Evolutionary conservation across 2,113 vertebrate species (phyloP), one percentile per base, ranked within the genome.

Genomic region (Sigmodon hispidus): DNA sequence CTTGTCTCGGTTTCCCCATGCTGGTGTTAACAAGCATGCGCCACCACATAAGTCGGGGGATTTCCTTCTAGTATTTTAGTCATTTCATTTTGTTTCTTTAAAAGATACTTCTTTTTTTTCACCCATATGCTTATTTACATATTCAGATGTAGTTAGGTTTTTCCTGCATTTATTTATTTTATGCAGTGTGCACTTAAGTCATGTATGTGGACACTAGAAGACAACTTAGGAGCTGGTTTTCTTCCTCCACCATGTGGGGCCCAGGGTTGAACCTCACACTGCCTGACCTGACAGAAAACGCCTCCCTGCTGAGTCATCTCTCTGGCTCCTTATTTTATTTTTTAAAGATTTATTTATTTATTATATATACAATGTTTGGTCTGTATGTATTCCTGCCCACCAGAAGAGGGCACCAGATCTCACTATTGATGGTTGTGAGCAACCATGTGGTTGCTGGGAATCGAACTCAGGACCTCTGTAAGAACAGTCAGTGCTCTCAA

Each of bases 31-130:
- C 15, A 50, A 50, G 45, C 15, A 11, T 50, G 75, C 17, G 34
- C 76, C 17, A 48, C 26, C 75, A 50, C 45, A 31, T 17, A 13
- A 8, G 45, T 77, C 26, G 29, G 45, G 3, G 29, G 45, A 77
- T 77, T 31, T 17, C 45, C 5, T 31, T 77, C 43, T 77, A 77
- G 45, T 7, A 6, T 19, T 34, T 40, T 72, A 40, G n/a, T 31
- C 50, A 11, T 73, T 43, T 43, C 4, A 8, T 75, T 75, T 75
- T 45, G 72, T 3, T 50, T 76, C 48, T 50, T 77, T n/a, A n/a
- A n/a, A n/a, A n/a, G n/a, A n/a, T n/a, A n/a, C n/a, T n/a, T 77
- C 55, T 90, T n/a, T 75, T 45, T 90, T 90, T 79, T 87, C 5
- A 77, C 29, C 36, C 24, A 10, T 63, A 61, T 45, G 6, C 72